phyloP scores from a whole-genome alignment of 2,113 vertebrate species.

The Phrynosoma platyrhinos region DNA sequence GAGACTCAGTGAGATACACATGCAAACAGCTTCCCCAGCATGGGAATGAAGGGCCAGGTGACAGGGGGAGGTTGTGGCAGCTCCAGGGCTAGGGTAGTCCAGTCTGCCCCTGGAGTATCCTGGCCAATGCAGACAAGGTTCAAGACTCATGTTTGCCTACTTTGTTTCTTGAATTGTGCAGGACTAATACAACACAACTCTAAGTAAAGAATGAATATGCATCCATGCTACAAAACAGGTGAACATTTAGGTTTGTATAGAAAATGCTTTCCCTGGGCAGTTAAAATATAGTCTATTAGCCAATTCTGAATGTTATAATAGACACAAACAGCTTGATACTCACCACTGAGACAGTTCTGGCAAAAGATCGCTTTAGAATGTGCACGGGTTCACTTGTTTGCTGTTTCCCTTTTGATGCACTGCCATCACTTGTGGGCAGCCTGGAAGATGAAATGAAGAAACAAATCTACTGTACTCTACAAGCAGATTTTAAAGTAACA shows the following conservation, averaged over 20 bases:
- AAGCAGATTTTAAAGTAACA: not conserved
- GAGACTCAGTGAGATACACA: no score
- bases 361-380: slow-evolving; percentile 96
- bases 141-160: not conserved
- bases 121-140: not conserved
- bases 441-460: slow-evolving; percentile 68
- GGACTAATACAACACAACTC: rapidly evolving
- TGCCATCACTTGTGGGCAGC: slow-evolving; percentile 96
- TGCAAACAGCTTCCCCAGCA: no score
- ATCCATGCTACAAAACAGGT: slow-evolving; percentile 1
- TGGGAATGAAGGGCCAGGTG: no score
- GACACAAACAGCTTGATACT: slow-evolving; percentile 46
- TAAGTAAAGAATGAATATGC: not conserved
- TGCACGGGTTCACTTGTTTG: slow-evolving; percentile 97
- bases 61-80: no score
- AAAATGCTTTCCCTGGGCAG: no score
- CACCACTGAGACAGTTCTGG: slow-evolving; percentile 96
- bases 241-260: no score
- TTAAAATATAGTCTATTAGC: not conserved
- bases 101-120: no score
- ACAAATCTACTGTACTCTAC: not conserved
- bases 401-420: slow-evolving; percentile 95
- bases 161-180: not conserved
- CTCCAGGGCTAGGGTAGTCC: no score
- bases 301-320: not conserved